Conservation (phyloP, 2,888 invertebrate genomes). For the Tetramorium bicarinatum region DNA sequence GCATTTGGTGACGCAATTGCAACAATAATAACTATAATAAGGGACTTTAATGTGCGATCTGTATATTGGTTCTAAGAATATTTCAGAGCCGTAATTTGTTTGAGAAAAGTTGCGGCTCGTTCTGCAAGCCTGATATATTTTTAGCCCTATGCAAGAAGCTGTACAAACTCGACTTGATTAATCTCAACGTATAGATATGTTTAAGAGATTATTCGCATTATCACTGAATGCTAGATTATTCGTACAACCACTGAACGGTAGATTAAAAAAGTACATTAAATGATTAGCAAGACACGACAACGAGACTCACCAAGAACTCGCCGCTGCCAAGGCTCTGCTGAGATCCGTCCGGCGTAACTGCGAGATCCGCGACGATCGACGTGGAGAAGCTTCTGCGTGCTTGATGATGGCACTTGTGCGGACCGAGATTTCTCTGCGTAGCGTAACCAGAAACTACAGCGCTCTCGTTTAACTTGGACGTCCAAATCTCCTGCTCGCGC, state of each 20-base stretch:
- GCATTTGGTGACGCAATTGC: slow-evolving; percentile 1
- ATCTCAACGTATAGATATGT: not conserved
- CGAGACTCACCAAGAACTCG: slow-evolving; percentile 82
- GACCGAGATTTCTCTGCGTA: slow-evolving; percentile 74
- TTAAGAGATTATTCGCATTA: not conserved
- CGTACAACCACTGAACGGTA: too few relatives aligned
- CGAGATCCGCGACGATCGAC: slow-evolving; percentile 82
- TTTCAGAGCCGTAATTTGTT: not conserved
- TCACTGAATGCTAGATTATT: too few relatives aligned
- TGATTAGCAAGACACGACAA: slow-evolving; percentile 55
- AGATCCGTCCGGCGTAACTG: slow-evolving; percentile 80
- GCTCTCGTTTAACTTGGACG: slow-evolving; percentile 76
- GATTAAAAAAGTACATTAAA: not conserved
- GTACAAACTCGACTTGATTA: not conserved
- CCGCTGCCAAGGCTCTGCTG: slow-evolving; percentile 82
- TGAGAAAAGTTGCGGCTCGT: not conserved
- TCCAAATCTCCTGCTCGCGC: slow-evolving; percentile 80
- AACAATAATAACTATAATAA: slow-evolving; percentile 12
- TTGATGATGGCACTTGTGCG: slow-evolving; percentile 81
- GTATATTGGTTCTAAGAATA: slow-evolving; percentile 1
- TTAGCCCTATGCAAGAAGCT: not conserved
- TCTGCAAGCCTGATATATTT: not conserved
- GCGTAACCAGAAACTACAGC: slow-evolving; percentile 74
- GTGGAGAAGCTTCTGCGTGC: slow-evolving; percentile 82
- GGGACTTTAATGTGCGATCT: not conserved